phyloP scores from a whole-genome alignment of 2,113 vertebrate species.

The Sapayoa aenigma region DNA sequence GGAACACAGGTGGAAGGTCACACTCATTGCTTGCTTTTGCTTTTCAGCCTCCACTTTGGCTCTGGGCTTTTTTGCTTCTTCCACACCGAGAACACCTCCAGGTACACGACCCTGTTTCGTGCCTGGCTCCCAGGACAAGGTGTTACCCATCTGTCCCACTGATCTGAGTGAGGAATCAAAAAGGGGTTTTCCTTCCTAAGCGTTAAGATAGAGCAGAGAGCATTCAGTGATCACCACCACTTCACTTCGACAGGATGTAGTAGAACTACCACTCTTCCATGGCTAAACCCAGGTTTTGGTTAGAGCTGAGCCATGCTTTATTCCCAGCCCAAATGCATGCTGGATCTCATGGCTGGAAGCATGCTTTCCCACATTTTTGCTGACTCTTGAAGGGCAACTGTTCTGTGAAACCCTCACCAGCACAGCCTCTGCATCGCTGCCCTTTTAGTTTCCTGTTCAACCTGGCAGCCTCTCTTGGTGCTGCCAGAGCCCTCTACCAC shows the following conservation, averaged over 20 bases:
- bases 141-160: rapidly evolving
- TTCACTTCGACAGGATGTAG: neutral
- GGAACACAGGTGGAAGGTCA: neutral
- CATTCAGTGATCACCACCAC: neutral
- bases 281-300: neutral
- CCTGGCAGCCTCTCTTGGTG: neutral
- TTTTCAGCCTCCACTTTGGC: neutral
- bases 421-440: neutral
- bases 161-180: neutral
- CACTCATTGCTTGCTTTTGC: neutral
- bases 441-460: neutral
- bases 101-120: neutral
- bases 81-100: neutral
- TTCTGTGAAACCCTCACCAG: neutral
- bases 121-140: neutral
- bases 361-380: neutral
- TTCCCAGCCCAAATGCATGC: neutral
- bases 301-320: neutral
- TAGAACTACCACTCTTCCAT: neutral
- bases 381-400: neutral
- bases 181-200: neutral
- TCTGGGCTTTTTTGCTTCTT: neutral
- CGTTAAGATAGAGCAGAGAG: neutral
- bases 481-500: neutral
- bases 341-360: neutral